Percentiles rank a stretch among this genome's conserved stretches.
Evolutionary conservation across 2,113 vertebrate genomes (phyloP).

Genomic region (Oreocharis arfaki): DNA sequence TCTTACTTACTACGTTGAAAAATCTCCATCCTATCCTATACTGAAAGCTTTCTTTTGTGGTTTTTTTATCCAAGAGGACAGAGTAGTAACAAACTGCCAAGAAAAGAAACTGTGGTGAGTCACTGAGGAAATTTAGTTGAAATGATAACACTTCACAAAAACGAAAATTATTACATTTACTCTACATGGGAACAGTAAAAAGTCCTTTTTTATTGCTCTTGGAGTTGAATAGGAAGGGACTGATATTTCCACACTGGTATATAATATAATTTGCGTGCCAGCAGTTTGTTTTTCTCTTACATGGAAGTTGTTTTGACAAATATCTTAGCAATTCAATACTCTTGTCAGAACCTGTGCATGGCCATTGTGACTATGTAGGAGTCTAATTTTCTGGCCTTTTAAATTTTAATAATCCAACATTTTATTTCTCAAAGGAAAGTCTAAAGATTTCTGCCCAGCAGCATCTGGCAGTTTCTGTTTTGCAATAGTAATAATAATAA

Average conservation of each 20-base stretch:
- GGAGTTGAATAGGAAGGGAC: not conserved
- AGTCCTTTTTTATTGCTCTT: slow-evolving; percentile 3
- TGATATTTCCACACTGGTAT: slow-evolving; percentile 22
- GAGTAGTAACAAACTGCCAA: not conserved
- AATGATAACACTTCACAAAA: slow-evolving; percentile 58
- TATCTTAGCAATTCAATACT: slow-evolving; percentile 20
- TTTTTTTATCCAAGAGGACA: not conserved
- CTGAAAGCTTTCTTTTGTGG: not conserved
- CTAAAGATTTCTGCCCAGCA: slow-evolving; percentile 18
- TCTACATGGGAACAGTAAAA: slow-evolving; percentile 52
- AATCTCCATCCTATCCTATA: not conserved
- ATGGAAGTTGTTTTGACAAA: slow-evolving; percentile 38
- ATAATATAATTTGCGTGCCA: slow-evolving; percentile 13
- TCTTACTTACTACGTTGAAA: not conserved
- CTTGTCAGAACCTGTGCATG: not conserved
- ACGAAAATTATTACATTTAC: slow-evolving; percentile 38
- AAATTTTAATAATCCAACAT: slow-evolving; percentile 8
- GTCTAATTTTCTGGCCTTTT: not conserved
- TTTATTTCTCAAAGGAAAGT: slow-evolving; percentile 35
- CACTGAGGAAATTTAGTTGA: slow-evolving; percentile 44
- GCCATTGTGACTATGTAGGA: not conserved
- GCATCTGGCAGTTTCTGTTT: slow-evolving; percentile 50
- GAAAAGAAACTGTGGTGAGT: slow-evolving; percentile 32
- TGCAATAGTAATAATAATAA: not conserved
- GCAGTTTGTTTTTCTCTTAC: slow-evolving; percentile 31